Conservation (phyloP, 1,140 invertebrate genomes). For the Rhyzopertha dominica region DNA sequence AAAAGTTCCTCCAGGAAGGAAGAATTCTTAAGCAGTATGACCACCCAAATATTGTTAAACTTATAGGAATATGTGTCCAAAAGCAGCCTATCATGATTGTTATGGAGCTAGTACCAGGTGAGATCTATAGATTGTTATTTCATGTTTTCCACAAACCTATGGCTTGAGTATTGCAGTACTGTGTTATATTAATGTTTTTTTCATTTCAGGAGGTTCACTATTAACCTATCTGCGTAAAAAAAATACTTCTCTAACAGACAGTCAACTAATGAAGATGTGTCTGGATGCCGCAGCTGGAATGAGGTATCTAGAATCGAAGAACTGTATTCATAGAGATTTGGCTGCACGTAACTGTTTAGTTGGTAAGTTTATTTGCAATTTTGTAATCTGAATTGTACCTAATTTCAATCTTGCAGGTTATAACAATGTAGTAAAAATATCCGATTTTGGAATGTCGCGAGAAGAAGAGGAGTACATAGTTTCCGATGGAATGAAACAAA, state of each 20-base stretch:
- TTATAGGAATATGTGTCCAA: constrained; percentile 97
- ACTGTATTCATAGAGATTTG: constrained; percentile 94
- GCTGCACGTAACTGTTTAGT: constrained; percentile 93
- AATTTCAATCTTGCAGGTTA: constrained; percentile 49
- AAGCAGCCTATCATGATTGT: constrained; percentile 99
- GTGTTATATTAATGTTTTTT: constrained; percentile 21
- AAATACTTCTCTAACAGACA: constrained; percentile 59
- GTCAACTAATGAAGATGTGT: constrained; percentile 84
- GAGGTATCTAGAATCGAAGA: constrained; percentile 93
- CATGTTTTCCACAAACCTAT: background rate
- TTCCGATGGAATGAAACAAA: constrained; percentile 96
- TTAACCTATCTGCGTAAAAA: constrained; percentile 82
- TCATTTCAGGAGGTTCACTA: constrained; percentile 84
- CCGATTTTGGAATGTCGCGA: constrained; percentile 96
- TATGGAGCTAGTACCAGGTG: constrained; percentile 94
- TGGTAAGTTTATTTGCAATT: constrained; percentile 49
- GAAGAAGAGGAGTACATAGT: constrained; percentile 97
- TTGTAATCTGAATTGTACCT: background rate
- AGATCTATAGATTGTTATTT: constrained; percentile 21
- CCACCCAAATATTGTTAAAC: constrained; percentile 91
- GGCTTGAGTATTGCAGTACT: background rate
- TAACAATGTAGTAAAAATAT: constrained; percentile 90
- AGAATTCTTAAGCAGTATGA: constrained; percentile 94
- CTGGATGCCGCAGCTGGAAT: constrained; percentile 91
- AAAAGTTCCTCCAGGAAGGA: constrained; percentile 94